Conservation (phyloP, 2,888 invertebrate genomes). For the Heliconius erato region DNA sequence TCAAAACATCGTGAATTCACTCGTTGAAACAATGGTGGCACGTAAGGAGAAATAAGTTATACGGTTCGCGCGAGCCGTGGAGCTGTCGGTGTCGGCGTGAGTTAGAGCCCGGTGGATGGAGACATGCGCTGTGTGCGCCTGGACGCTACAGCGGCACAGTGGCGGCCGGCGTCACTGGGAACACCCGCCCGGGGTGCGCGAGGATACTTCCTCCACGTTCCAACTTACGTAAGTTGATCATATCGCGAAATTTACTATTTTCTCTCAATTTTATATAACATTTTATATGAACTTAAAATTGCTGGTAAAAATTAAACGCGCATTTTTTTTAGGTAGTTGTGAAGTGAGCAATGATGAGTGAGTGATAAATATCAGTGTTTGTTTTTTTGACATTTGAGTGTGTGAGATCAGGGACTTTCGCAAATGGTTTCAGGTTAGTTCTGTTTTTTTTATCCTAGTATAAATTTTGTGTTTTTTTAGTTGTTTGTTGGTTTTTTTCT, state of each 20-base stretch:
- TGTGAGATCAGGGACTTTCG: constrained; percentile 47
- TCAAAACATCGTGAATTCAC: constrained; percentile 54
- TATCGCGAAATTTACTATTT: constrained; percentile 28
- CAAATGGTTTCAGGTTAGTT: constrained; percentile 38
- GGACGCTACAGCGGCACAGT: constrained; percentile 64
- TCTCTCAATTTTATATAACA: not conserved
- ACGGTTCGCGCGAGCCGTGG: constrained; percentile 66
- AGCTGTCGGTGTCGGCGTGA: constrained; percentile 68
- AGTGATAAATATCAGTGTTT: constrained; percentile 63
- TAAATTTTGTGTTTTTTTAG: not conserved
- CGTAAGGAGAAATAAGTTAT: constrained; percentile 73
- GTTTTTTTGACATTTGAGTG: constrained; percentile 55
- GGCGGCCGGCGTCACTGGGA: constrained; percentile 68
- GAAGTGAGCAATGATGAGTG: constrained; percentile 61
- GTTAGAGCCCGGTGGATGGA: constrained; percentile 74
- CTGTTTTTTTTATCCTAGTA: not conserved
- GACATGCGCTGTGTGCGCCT: constrained; percentile 77
- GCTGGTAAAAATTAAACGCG: not conserved
- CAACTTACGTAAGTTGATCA: constrained; percentile 77
- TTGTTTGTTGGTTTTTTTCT: too few relatives aligned
- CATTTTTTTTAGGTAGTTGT: constrained; percentile 24
- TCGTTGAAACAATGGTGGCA: constrained; percentile 65
- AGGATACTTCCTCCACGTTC: constrained; percentile 53
- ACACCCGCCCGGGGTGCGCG: constrained; percentile 60
- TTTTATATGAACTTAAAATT: not conserved